phyloP scores from a whole-genome alignment of 2,797 vertebrate genomes.

The Caiman crocodilus region DNA sequence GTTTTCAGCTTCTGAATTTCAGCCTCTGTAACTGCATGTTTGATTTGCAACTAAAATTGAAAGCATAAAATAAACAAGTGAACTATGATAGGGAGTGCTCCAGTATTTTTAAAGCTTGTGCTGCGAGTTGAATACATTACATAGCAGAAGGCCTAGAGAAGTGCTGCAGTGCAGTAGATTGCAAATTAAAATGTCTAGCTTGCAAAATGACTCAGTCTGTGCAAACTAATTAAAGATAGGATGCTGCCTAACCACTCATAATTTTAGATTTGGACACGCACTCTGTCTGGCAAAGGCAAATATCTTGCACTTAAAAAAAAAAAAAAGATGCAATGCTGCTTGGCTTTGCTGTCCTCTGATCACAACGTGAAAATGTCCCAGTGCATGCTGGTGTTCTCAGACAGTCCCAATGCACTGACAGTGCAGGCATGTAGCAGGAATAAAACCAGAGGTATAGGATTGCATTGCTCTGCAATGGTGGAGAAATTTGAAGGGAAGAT shows the following conservation, averaged over 20 bases:
- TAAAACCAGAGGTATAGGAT: conserved; percentile 58
- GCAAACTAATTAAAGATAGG: conserved; percentile 79
- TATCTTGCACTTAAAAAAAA: conserved; percentile 28
- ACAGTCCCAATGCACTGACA: conserved; percentile 50
- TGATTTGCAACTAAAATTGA: conserved; percentile 95
- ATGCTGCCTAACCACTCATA: conserved; percentile 70
- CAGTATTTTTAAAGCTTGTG: conserved; percentile 70
- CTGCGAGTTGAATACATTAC: conserved; percentile 71
- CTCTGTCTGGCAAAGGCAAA: conserved; percentile 71
- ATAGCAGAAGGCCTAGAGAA: conserved; percentile 73
- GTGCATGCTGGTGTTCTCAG: conserved; percentile 9
- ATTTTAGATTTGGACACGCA: conserved; percentile 75
- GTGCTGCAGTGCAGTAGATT: conserved; percentile 80
- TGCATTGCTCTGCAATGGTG: conserved; percentile 58
- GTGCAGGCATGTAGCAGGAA: conserved; percentile 47
- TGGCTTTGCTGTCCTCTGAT: conserved; percentile 59
- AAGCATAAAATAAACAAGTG: conserved; percentile 79
- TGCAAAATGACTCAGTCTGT: conserved; percentile 79
- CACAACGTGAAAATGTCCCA: conserved; percentile 33
- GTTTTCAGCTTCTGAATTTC: conserved; percentile 99
- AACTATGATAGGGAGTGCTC: conserved; percentile 67
- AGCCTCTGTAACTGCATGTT: conserved; percentile 98
- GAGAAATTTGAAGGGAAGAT: conserved; percentile 54
- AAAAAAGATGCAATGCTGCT: conserved; percentile 45
- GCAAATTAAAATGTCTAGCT: conserved; percentile 82